Percentiles rank a stretch among this genome's conserved stretches.
These are phyloP conservation scores for Thera britannica DNA, from an alignment of 2,888 invertebrate species.

Conservation along the genomic window DNA sequence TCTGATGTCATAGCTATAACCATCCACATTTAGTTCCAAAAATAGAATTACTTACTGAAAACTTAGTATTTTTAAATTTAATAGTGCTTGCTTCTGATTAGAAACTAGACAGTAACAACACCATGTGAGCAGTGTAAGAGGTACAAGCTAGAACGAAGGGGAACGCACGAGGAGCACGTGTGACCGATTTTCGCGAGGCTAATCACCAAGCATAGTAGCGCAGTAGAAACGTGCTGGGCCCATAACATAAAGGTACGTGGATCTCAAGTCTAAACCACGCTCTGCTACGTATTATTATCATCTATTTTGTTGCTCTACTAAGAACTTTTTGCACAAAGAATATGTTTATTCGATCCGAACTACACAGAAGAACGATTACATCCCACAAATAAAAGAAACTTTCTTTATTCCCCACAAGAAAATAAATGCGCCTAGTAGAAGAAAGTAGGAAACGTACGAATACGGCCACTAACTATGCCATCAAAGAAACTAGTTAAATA, in stretches of 20 bases:
- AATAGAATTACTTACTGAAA: conserved; percentile 11
- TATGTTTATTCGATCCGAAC: not conserved
- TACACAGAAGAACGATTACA: conserved; percentile 9
- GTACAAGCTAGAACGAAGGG: conserved; percentile 26
- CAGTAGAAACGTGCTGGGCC: conserved; percentile 93
- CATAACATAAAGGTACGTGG: conserved; percentile 77
- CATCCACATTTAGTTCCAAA: not conserved
- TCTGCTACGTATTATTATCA: conserved; percentile 45
- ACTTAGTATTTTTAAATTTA: conserved; percentile 17
- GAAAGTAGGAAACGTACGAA: conserved; percentile 30
- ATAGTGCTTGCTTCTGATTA: conserved; percentile 24
- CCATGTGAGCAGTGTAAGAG: conserved; percentile 19
- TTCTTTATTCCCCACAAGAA: conserved; percentile 19
- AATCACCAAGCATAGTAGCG: conserved; percentile 86
- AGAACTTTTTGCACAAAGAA: not conserved
- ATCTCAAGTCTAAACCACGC: conserved; percentile 85
- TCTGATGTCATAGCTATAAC: conserved; percentile 4
- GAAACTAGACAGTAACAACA: conserved; percentile 9
- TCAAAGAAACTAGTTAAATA: conserved; percentile 43
- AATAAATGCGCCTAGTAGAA: conserved; percentile 32
- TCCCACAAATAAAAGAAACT: conserved; percentile 7
- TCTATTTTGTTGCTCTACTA: not conserved
- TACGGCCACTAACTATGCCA: conserved; percentile 28
- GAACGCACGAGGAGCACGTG: conserved; percentile 35
- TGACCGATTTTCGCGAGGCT: conserved; percentile 34